Conservation (phyloP, 2,888 invertebrate genomes). For the Andrena trimmerana region DNA sequence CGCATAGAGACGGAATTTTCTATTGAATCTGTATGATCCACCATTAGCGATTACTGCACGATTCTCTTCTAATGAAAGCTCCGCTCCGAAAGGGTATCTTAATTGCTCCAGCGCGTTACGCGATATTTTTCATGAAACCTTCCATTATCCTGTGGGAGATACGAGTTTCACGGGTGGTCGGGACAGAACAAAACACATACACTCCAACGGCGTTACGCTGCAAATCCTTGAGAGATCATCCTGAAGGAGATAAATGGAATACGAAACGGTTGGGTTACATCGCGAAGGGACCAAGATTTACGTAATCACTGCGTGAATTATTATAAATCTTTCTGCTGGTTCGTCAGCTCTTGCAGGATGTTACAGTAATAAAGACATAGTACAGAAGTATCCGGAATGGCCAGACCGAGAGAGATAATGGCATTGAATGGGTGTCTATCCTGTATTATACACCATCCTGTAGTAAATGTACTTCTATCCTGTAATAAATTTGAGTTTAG, state of each 20-base stretch:
- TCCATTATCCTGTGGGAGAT: slow-evolving; percentile 54
- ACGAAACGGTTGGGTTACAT: slow-evolving; percentile 53
- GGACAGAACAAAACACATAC: slow-evolving; percentile 50
- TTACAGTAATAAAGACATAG: not conserved
- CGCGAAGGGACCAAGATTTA: slow-evolving; percentile 38
- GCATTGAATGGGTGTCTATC: too few species aligned
- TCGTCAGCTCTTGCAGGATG: not conserved
- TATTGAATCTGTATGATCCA: not conserved
- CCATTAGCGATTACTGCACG: slow-evolving; percentile 1
- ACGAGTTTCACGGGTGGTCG: slow-evolving; percentile 36
- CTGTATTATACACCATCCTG: too few species aligned
- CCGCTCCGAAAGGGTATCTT: slow-evolving; percentile 34
- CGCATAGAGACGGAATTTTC: not conserved
- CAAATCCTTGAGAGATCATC: slow-evolving; percentile 63
- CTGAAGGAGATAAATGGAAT: slow-evolving; percentile 65
- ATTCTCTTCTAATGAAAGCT: slow-evolving; percentile 8
- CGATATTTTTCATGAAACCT: slow-evolving; percentile 38
- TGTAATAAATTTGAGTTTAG: too few species aligned
- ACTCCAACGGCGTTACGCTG: slow-evolving; percentile 50
- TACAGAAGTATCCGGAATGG: too few species aligned
- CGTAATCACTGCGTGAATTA: slow-evolving; percentile 43
- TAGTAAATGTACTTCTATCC: too few species aligned
- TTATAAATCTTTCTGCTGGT: slow-evolving; percentile 3
- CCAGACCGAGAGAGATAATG: too few species aligned
- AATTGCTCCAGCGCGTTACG: slow-evolving; percentile 46